A percentile compares a stretch with the other conserved stretches of the same genome.
Conservation (phyloP, 2,113 vertebrate species). For the human (Homo sapiens) region GRCh38 chr12:62163501-62164000, state of each 20-base stretch:
- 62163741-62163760: conserved; percentile 48
- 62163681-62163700: conserved; percentile 52
- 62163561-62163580: conserved; percentile 63
- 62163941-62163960: conserved; percentile 56
- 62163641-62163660: conserved; percentile 52
- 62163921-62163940: neutral
- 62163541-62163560: neutral
- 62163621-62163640: conserved; percentile 51
- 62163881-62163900: conserved; percentile 53
- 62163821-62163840: neutral
- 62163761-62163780: neutral
- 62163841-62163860: conserved; percentile 4
- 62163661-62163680: conserved; percentile 67
- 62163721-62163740: conserved; percentile 67
- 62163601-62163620: conserved; percentile 70
- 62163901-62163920: neutral
- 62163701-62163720: conserved; percentile 50
- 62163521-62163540: neutral
- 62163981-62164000: conserved; percentile 62
- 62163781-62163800: neutral
- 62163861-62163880: conserved; percentile 26
- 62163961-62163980: conserved; percentile 58
- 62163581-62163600: conserved; percentile 56
- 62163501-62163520: neutral
- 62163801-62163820: conserved; percentile 24